Evolutionary conservation across 1,140 invertebrate genomes (phyloP), one percentile per base, ranked within the genome.

Genomic region (Megalopta genalis): DNA sequence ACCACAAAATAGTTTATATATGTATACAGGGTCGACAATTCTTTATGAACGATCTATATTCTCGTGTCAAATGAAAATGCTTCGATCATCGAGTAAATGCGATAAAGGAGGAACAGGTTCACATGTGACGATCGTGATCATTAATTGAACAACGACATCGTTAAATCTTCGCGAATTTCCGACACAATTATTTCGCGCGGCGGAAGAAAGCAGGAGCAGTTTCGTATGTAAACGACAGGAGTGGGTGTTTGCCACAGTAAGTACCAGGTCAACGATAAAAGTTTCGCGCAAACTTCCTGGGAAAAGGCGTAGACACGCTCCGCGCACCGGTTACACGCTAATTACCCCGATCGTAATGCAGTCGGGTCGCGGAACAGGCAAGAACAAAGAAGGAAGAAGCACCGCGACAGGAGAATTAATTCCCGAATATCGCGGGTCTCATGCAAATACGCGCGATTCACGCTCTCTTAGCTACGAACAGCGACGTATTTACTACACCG

Each of bases 401-500:
- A n/a, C 27, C 63, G 70, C 70, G 70, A 67, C 71, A 67, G 70
- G 37, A 57, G 60, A 78, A 67, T 79, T 79, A 66, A 59, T 57
- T 46, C 37, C 63, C 77, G 63, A 78, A 78, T 79, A 73, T 79
- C 77, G 46, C 42, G 39, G 42, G 63, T 66, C 66, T 18, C 70
- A 74, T 79, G 71, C 77, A 79, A 79, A 79, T 79, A 74, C 46
- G 25, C 18, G 32, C 39, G 70, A 54, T 79, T 79, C 71, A 79
- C 77, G 77, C 70, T 79, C 77, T 52, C 70, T 37, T 79, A 74
- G 52, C 25, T 25, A 54, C 82, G 66, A n/a, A 23, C 66, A 63
- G 37, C 60, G 82, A 83, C 66, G 82, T 84, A 81, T 73, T 85
- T 84, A 74, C 62, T 64, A 69, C 77, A 63, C 68, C 46, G 59